Conservation (phyloP, 2,797 vertebrate species). For the Silurus lanzhouensis region DNA sequence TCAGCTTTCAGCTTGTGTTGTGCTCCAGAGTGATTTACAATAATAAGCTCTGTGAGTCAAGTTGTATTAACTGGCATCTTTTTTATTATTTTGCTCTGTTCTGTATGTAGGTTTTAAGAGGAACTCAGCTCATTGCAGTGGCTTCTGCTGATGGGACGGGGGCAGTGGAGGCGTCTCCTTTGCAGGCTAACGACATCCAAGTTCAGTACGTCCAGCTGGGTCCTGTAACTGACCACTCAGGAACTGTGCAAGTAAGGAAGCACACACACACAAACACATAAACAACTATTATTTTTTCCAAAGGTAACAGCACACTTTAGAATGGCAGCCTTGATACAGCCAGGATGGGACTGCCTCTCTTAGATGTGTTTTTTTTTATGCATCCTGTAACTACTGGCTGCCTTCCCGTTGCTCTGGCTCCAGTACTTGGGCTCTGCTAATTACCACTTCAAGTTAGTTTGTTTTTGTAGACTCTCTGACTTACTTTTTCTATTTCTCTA, state of each 20-base stretch:
- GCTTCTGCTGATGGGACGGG: constrained; percentile 87
- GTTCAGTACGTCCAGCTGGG: constrained; percentile 98
- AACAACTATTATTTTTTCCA: neutral
- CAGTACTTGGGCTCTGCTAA: constrained; percentile 51
- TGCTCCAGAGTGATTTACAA: neutral
- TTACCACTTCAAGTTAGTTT: constrained; percentile 54
- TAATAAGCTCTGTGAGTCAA: neutral
- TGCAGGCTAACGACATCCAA: constrained; percentile 94
- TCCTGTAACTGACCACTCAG: constrained; percentile 85
- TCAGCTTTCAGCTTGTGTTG: neutral
- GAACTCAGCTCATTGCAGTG: constrained; percentile 93
- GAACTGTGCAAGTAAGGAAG: constrained; percentile 80
- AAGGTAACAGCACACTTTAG: neutral
- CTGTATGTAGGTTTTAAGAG: constrained; percentile 85
- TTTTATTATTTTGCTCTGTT: neutral
- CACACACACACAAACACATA: constrained; percentile 18
- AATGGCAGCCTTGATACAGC: neutral
- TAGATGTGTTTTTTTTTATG: neutral
- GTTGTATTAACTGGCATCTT: neutral
- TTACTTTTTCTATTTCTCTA: constrained; percentile 29
- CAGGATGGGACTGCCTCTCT: neutral
- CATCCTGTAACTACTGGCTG: constrained; percentile 16
- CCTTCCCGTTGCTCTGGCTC: constrained; percentile 27
- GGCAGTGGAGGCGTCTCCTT: constrained; percentile 85
- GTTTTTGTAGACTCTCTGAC: constrained; percentile 53